These are phyloP conservation scores for Bacillus rossius DNA, from an alignment of 1,140 invertebrate species.

Conservation along the genomic window DNA sequence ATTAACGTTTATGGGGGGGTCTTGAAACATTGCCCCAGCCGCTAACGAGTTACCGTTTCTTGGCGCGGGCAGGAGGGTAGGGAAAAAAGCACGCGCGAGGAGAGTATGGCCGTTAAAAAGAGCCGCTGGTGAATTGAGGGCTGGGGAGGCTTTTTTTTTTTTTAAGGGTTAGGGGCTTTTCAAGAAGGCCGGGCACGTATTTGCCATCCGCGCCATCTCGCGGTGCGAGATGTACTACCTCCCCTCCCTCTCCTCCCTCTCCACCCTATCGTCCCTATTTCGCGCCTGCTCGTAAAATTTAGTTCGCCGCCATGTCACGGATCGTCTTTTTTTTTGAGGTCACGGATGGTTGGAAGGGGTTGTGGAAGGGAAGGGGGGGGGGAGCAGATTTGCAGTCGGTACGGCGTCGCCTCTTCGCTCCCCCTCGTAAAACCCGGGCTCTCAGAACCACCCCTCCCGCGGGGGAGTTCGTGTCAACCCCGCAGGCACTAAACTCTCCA, in stretches of 20 bases:
- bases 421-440: constrained; percentile 12
- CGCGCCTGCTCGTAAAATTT: constrained; percentile 3
- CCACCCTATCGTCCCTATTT: constrained; percentile 11
- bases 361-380: too few relatives aligned
- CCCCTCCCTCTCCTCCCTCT: constrained; percentile 19
- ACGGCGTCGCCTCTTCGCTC: background rate
- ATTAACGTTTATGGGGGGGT: too few relatives aligned
- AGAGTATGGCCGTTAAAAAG: too few relatives aligned
- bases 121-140: constrained; percentile 15
- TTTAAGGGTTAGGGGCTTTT: constrained; percentile 35
- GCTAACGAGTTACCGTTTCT: too few relatives aligned
- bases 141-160: constrained; percentile 29
- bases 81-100: too few relatives aligned
- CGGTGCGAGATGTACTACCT: constrained; percentile 3
- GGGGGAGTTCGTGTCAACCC: too few relatives aligned
- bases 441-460: constrained; percentile 10
- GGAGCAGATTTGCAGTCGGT: background rate
- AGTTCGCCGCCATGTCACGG: too few relatives aligned
- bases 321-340: too few relatives aligned
- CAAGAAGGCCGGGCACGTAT: constrained; percentile 44
- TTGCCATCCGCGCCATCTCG: constrained; percentile 38
- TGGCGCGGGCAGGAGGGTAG: too few relatives aligned
- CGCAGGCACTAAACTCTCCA: too few relatives aligned
- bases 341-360: too few relatives aligned
- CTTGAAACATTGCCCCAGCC: too few relatives aligned